Evolutionary conservation across 2,888 invertebrate species (phyloP), one percentile per base, ranked within the genome.

Genomic region (Synergus umbraculus): DNA sequence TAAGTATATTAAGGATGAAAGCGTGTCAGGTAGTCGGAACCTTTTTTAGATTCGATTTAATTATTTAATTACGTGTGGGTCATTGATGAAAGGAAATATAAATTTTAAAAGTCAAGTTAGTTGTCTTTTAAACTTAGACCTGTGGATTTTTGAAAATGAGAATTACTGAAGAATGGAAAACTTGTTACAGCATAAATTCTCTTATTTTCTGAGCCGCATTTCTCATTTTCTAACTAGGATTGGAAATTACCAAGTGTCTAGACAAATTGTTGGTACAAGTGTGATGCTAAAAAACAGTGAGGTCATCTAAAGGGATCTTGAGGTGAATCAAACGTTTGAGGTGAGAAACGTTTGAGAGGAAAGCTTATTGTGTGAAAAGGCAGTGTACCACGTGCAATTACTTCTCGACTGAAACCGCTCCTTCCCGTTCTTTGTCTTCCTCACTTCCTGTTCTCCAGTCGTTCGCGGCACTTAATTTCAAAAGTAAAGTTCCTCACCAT

Each of bases 401-500:
- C 73, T 73, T 73, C 73, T 73, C 18, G n/a, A 73, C 54, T 73
- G 54, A 73, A 54, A 73, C 73, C 73, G 37, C 73, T 73, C 37
- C 73, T 73, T 73, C 73, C 73, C 73, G 54, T 54, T 73, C 73
- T 73, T 73, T 73, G 73, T 73, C 73, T 73, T 73, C 73, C 49
- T 54, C 73, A 73, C 73, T 73, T 73, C 54, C 73, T 73, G 73
- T 73, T 73, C 73, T 54, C 49, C 54, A 54, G 49, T 73, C 73
- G 49, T 73, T 73, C 73, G 73, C 54, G 73, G 73, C 73, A 73
- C 73, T 73, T 73, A 73, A 73, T 73, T 73, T 73, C 73, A 73
- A 54, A 73, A 73, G 73, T 73, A 73, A 73, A 73, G 73, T 73
- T 54, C 37, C 73, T 73, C 73, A 41, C 73, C 54, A 41, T 54